phyloP scores from a whole-genome alignment of 1,140 invertebrate species.

The Odontomachus brunneus region DNA sequence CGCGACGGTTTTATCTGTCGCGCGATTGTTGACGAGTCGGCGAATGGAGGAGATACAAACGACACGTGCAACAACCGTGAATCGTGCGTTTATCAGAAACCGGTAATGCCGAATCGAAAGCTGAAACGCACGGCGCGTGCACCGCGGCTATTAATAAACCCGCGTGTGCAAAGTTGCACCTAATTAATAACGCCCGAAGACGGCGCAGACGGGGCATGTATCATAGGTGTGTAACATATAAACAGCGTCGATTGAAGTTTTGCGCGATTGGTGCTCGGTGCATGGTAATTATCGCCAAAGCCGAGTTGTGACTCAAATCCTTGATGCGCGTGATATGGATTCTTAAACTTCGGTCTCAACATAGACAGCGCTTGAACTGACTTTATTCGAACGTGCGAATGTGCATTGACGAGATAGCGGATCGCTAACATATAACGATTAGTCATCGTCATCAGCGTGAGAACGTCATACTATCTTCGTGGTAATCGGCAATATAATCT shows the following conservation, averaged over 20 bases:
- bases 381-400: constrained; percentile 32
- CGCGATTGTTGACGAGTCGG: constrained; percentile 15
- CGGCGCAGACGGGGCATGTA: background rate
- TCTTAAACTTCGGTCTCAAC: constrained; percentile 17
- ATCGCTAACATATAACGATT: constrained; percentile 24
- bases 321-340: constrained; percentile 27
- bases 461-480: constrained; percentile 36
- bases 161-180: constrained; percentile 17
- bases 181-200: constrained; percentile 59
- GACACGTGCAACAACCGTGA: constrained; percentile 33
- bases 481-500: constrained; percentile 19
- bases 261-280: background rate
- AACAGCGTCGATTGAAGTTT: constrained; percentile 26
- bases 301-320: constrained; percentile 34
- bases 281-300: constrained; percentile 39
- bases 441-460: constrained; percentile 32
- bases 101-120: constrained; percentile 47
- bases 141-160: constrained; percentile 51
- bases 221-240: constrained; percentile 20
- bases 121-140: constrained; percentile 43
- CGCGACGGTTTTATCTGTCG: constrained; percentile 19
- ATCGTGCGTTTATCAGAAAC: constrained; percentile 49
- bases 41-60: constrained; percentile 4
- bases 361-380: constrained; percentile 17
- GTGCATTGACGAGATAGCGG: constrained; percentile 36